Conservation (phyloP, 2,113 vertebrate genomes). For the Spermophilus dauricus region DNA sequence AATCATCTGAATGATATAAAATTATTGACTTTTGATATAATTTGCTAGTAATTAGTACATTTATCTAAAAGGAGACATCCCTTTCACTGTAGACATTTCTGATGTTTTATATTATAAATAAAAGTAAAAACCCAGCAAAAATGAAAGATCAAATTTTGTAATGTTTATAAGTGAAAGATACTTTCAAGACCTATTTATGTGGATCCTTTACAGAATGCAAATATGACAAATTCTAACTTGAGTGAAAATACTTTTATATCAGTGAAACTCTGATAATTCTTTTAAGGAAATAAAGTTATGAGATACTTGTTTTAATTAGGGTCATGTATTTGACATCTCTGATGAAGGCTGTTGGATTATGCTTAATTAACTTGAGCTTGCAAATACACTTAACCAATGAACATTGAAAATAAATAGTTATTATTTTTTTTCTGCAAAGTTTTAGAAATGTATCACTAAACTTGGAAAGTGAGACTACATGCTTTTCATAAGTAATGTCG, state of each 20-base stretch:
- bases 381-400: neutral
- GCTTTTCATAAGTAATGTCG: neutral
- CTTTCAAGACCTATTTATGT: constrained; percentile 5
- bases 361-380: neutral
- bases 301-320: constrained; percentile 12
- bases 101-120: neutral
- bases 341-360: neutral
- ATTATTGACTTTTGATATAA: constrained; percentile 72
- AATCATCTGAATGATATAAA: constrained; percentile 50
- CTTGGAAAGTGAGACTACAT: neutral
- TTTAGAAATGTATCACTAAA: constrained; percentile 29
- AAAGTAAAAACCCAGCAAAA: constrained; percentile 61
- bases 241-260: neutral
- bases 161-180: constrained; percentile 31
- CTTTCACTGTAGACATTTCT: constrained; percentile 3
- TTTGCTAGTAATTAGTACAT: constrained; percentile 62
- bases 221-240: constrained; percentile 18
- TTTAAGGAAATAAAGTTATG: constrained; percentile 13
- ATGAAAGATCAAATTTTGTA: neutral
- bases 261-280: neutral
- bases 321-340: neutral
- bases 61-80: constrained; percentile 42
- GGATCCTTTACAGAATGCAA: neutral
- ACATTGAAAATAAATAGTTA: neutral
- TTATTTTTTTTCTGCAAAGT: neutral